These are phyloP conservation scores for Delia radicum DNA, from an alignment of 1,140 invertebrate species.

Conservation along the genomic window DNA sequence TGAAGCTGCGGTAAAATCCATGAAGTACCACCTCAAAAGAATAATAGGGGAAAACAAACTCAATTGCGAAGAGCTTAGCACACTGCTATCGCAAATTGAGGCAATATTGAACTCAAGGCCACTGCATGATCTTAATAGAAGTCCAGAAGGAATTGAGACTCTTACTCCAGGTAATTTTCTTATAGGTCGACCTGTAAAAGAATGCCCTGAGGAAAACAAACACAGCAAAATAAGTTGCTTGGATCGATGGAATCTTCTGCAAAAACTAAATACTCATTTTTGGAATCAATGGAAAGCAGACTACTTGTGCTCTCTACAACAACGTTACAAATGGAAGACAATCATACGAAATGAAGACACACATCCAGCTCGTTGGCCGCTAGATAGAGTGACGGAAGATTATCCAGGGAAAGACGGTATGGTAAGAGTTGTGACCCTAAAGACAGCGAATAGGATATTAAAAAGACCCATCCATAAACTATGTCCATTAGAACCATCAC, in stretches of 20 bases:
- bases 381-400: constrained; percentile 31
- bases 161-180: constrained; percentile 55
- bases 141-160: constrained; percentile 39
- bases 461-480: constrained; percentile 16
- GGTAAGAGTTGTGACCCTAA: constrained; percentile 37
- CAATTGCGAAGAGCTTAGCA: constrained; percentile 39
- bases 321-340: constrained; percentile 38
- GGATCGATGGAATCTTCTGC: constrained; percentile 35
- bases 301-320: constrained; percentile 16
- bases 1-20: constrained; percentile 40
- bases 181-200: constrained; percentile 39
- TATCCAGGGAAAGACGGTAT: constrained; percentile 37
- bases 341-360: constrained; percentile 36
- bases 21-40: constrained; percentile 39
- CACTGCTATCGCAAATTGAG: constrained; percentile 41
- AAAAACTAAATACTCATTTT: constrained; percentile 5
- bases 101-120: constrained; percentile 45
- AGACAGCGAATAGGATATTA: constrained; percentile 6
- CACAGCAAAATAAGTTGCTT: constrained; percentile 25
- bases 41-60: constrained; percentile 36
- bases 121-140: constrained; percentile 31
- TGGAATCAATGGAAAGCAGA: background rate
- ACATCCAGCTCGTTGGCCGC: constrained; percentile 36
- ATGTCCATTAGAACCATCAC: constrained; percentile 60
- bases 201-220: constrained; percentile 27